Percentiles rank a stretch among this genome's conserved stretches.
These are phyloP conservation scores for Kryptopterus vitreolus DNA, from an alignment of 2,797 vertebrate species.

Conservation along the genomic window DNA sequence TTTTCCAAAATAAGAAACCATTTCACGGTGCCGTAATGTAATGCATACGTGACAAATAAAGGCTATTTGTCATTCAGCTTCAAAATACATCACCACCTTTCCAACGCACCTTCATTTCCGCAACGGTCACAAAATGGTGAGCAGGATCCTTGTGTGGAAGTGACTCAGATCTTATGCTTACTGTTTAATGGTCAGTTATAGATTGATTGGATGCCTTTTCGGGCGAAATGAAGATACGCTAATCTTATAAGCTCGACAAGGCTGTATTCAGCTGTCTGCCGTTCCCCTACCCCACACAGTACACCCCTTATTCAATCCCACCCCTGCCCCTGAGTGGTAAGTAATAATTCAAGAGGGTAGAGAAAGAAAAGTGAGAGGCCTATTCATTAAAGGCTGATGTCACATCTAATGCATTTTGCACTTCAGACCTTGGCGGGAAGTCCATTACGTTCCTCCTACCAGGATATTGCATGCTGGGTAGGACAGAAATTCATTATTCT, in stretches of 20 bases:
- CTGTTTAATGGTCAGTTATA: too few relatives aligned
- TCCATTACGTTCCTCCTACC: constrained; percentile 37
- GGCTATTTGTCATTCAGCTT: too few relatives aligned
- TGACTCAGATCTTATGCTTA: too few relatives aligned
- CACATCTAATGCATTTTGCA: constrained; percentile 43
- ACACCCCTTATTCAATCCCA: not conserved
- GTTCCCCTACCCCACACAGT: not conserved
- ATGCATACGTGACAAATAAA: too few relatives aligned
- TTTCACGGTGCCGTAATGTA: too few relatives aligned
- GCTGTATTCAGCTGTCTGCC: constrained; percentile 7
- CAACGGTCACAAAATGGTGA: too few relatives aligned
- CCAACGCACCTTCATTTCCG: too few relatives aligned
- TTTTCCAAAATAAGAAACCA: too few relatives aligned
- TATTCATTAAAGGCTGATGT: constrained; percentile 38
- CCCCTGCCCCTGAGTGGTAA: constrained; percentile 15
- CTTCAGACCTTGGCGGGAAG: constrained; percentile 42
- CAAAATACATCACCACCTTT: too few relatives aligned
- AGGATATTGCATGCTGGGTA: constrained; percentile 34
- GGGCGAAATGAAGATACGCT: not conserved
- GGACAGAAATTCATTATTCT: constrained; percentile 45
- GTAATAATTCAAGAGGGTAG: constrained; percentile 27
- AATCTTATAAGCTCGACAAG: not conserved
- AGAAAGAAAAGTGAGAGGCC: constrained; percentile 19
- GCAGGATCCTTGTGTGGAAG: too few relatives aligned
- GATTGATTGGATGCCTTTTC: not conserved